Evolutionary conservation across 2,113 vertebrate genomes (phyloP).

Genomic region (Scytalopus superciliaris): DNA sequence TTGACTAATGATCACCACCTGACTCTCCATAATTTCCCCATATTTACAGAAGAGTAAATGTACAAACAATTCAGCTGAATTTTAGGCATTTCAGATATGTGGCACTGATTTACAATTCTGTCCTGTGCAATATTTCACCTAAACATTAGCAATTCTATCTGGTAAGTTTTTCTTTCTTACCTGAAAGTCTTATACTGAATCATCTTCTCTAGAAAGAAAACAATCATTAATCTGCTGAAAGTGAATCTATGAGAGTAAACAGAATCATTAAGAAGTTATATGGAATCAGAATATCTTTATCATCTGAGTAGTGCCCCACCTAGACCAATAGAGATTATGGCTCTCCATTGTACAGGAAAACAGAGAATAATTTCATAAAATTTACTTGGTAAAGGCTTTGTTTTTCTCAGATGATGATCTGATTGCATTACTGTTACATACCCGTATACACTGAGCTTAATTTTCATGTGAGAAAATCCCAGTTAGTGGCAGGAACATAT

Average conservation of each 20-base stretch:
- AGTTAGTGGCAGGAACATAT: slow-evolving; percentile 29
- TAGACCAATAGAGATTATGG: not conserved
- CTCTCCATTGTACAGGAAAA: not conserved
- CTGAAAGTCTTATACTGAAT: not conserved
- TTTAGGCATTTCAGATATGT: not conserved
- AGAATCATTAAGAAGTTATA: slow-evolving; percentile 14
- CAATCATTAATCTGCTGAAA: slow-evolving; percentile 39
- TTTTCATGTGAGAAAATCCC: slow-evolving; percentile 36
- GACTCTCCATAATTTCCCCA: not conserved
- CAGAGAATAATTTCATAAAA: not conserved
- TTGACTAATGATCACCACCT: slow-evolving; percentile 24
- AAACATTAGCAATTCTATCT: not conserved
- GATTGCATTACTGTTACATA: slow-evolving; percentile 25
- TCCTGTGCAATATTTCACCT: slow-evolving; percentile 24
- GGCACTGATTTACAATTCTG: slow-evolving; percentile 11
- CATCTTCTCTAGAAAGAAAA: slow-evolving; percentile 6
- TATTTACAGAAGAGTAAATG: not conserved
- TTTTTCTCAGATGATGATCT: slow-evolving; percentile 12
- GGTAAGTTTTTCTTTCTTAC: not conserved
- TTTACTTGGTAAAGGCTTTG: not conserved
- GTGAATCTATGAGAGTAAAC: slow-evolving; percentile 1
- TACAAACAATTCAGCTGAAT: not conserved
- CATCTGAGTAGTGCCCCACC: not conserved
- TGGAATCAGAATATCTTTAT: not conserved
- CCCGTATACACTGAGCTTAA: not conserved